A percentile compares a stretch with the other conserved stretches of the same genome.
Evolutionary conservation across 2,113 vertebrate genomes (phyloP).

Genomic region (Onychostoma macrolepis): DNA sequence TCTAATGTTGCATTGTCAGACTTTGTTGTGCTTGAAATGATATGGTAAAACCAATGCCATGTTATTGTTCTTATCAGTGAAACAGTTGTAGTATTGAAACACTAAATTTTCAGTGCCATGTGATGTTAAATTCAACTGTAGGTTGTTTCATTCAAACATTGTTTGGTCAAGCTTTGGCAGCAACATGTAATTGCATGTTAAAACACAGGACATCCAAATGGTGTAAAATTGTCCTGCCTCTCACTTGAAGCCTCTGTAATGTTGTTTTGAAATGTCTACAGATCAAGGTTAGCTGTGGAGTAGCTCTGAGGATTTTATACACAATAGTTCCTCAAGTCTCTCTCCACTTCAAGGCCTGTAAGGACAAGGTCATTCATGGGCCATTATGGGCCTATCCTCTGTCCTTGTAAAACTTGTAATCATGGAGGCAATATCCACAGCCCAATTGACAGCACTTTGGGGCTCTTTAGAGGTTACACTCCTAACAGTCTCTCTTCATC

Average conservation of each 20-base stretch:
- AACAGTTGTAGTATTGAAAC: neutral
- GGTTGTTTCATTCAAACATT: neutral
- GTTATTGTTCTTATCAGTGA: neutral
- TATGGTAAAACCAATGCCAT: neutral
- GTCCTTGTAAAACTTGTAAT: conserved; percentile 46
- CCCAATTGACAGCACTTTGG: conserved; percentile 33
- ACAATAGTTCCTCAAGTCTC: conserved; percentile 27
- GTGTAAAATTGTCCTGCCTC: conserved; percentile 10
- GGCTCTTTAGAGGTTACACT: conserved; percentile 16
- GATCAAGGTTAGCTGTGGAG: conserved; percentile 26
- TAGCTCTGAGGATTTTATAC: conserved; percentile 8
- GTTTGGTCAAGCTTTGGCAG: conserved; percentile 25
- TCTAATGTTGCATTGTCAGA: neutral
- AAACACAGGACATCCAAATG: conserved; percentile 15
- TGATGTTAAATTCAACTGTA: neutral
- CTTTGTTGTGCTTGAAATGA: neutral
- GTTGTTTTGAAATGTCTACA: conserved; percentile 34
- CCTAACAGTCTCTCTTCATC: conserved; percentile 17
- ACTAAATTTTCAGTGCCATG: neutral
- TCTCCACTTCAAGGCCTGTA: neutral
- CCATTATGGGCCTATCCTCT: conserved; percentile 41
- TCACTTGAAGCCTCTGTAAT: neutral
- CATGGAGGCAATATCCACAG: conserved; percentile 34
- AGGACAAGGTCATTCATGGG: conserved; percentile 30
- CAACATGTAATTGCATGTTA: conserved; percentile 13